Conservation (phyloP, 2,113 vertebrate genomes). For the Ramphastos sulfuratus region DNA sequence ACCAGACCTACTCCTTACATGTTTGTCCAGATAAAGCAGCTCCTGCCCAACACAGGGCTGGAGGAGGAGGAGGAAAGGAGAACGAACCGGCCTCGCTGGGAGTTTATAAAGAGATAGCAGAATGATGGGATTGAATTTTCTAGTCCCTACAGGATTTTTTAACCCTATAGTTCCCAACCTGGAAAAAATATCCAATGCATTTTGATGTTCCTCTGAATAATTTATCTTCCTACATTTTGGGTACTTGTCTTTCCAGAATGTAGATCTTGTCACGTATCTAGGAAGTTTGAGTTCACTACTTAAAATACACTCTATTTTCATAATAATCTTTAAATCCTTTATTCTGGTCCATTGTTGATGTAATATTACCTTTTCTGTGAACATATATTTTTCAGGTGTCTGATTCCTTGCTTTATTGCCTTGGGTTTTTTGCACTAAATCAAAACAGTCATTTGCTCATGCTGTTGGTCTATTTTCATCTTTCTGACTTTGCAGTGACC, state of each 20-base stretch:
- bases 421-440: not conserved
- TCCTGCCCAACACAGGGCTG: no score
- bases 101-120: no score
- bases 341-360: not conserved
- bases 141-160: no score
- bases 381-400: not conserved
- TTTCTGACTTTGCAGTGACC: not conserved
- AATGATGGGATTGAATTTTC: no score
- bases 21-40: no score
- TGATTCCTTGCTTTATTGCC: not conserved
- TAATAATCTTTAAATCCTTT: not conserved
- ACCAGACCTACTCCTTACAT: no score
- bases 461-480: not conserved
- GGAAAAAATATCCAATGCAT: not conserved
- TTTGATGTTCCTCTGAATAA: not conserved
- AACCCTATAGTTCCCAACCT: no score
- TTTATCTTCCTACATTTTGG: not conserved
- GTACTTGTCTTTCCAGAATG: not conserved
- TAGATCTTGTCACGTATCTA: not conserved
- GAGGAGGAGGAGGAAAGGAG: no score
- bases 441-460: slow-evolving; percentile 1
- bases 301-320: not conserved
- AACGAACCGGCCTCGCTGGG: no score
- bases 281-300: not conserved
- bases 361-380: not conserved